A percentile compares a stretch with the other conserved stretches of the same genome.
Conservation (phyloP, 2,888 invertebrate genomes). For the Fragum fragum region DNA sequence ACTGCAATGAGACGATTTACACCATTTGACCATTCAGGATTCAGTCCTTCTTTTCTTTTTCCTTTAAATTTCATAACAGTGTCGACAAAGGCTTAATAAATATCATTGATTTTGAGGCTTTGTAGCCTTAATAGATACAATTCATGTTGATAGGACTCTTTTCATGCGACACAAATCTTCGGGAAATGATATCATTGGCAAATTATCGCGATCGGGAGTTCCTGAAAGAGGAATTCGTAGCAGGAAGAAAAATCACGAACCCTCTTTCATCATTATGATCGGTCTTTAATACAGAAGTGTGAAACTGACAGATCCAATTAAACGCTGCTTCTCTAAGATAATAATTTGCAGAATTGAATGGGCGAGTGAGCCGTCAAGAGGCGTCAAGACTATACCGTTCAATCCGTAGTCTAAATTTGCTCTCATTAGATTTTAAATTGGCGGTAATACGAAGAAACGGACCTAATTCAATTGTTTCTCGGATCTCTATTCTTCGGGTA, state of each 20-base stretch:
- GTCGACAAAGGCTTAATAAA: too few relatives aligned
- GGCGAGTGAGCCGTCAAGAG: slow-evolving; percentile 17
- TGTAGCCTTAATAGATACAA: too few relatives aligned
- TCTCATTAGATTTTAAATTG: slow-evolving; percentile 71
- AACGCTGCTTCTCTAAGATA: slow-evolving; percentile 60
- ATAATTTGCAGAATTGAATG: slow-evolving; percentile 65
- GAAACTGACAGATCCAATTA: slow-evolving; percentile 69
- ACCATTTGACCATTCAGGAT: too few relatives aligned
- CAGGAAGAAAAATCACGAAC: slow-evolving; percentile 1
- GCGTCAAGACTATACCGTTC: slow-evolving; percentile 30
- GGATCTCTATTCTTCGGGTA: slow-evolving; percentile 31
- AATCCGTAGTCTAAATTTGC: slow-evolving; percentile 62
- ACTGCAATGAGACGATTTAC: too few relatives aligned
- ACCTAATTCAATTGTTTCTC: slow-evolving; percentile 63
- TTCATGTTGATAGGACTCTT: too few relatives aligned
- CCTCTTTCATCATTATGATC: slow-evolving; percentile 45
- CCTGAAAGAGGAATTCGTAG: not conserved
- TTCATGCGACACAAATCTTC: not conserved
- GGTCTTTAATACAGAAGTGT: slow-evolving; percentile 54
- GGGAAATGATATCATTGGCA: not conserved
- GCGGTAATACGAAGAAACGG: slow-evolving; percentile 61
- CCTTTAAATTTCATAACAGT: too few relatives aligned
- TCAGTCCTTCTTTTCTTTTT: too few relatives aligned
- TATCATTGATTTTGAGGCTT: too few relatives aligned
- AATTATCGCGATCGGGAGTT: not conserved